Conservation (phyloP, 2,113 vertebrate genomes). For the Zosterops japonicus region DNA sequence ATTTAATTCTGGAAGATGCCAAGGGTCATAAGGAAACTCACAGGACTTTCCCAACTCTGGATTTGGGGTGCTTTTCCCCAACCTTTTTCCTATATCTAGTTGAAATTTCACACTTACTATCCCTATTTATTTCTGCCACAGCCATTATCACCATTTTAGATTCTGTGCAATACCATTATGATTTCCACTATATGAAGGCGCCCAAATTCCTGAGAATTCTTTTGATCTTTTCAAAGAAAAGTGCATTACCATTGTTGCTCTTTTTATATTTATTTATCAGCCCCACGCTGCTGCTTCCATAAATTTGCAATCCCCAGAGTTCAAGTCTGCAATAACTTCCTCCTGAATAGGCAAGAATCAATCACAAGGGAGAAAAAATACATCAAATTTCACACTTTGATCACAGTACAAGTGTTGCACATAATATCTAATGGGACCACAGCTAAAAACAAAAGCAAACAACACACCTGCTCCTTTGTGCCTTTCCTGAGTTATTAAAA, state of each 20-base stretch:
- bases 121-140: neutral
- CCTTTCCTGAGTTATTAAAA: neutral
- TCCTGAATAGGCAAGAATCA: neutral
- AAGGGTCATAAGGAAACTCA: neutral
- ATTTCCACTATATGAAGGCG: neutral
- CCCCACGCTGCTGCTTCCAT: neutral
- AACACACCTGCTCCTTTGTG: neutral
- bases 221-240: neutral
- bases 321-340: neutral
- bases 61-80: neutral
- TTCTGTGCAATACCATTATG: neutral
- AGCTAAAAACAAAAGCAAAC: neutral
- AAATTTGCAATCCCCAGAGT: neutral
- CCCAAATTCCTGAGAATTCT: neutral
- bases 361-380: fast-evolving
- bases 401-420: neutral
- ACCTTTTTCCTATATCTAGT: neutral
- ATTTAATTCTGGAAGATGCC: neutral
- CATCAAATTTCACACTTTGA: neutral
- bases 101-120: neutral
- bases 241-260: fast-evolving
- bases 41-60: neutral
- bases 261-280: neutral
- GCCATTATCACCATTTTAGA: neutral
- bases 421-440: neutral